These are phyloP conservation scores for Netelia virgata DNA, from an alignment of 2,888 invertebrate genomes.

Conservation along the genomic window DNA sequence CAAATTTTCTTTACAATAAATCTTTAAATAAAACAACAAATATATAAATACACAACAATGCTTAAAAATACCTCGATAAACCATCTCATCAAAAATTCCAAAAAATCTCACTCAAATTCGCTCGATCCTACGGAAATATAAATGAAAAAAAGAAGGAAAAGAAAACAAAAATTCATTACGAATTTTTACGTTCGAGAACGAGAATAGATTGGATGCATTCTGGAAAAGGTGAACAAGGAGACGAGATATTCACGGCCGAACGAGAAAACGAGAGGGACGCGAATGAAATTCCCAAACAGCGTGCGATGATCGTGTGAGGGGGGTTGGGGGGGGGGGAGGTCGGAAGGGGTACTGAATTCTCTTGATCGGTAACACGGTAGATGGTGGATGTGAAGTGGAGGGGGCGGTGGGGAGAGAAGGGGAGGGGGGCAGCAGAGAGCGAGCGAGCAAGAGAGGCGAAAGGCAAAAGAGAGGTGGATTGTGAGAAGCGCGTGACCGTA, in stretches of 20 bases:
- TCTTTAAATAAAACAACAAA: too few species aligned
- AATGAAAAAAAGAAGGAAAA: not conserved
- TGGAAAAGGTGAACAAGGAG: not conserved
- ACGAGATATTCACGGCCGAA: not conserved
- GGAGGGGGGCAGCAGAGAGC: not conserved
- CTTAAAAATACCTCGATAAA: too few species aligned
- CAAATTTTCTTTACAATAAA: too few species aligned
- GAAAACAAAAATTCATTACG: not conserved
- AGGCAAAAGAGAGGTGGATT: conserved; percentile 56
- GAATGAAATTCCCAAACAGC: conserved; percentile 33
- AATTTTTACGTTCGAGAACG: not conserved
- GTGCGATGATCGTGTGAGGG: not conserved
- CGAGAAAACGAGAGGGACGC: conserved; percentile 20
- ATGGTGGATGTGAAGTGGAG: not conserved
- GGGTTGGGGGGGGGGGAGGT: conserved; percentile 5
- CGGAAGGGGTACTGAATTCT: not conserved
- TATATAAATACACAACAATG: too few species aligned
- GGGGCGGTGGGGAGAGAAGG: conserved; percentile 16
- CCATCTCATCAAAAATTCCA: not conserved
- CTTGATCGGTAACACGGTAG: conserved; percentile 21
- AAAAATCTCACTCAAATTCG: not conserved
- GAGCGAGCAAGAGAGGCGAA: conserved; percentile 20
- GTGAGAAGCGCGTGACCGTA: conserved; percentile 82
- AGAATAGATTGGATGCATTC: conserved; percentile 11
- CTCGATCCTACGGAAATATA: not conserved